A percentile compares a stretch with the other conserved stretches of the same genome.
These are phyloP conservation scores for Liopterus haemorrhoidalis DNA, from an alignment of 2,888 invertebrate species.

Conservation along the genomic window DNA sequence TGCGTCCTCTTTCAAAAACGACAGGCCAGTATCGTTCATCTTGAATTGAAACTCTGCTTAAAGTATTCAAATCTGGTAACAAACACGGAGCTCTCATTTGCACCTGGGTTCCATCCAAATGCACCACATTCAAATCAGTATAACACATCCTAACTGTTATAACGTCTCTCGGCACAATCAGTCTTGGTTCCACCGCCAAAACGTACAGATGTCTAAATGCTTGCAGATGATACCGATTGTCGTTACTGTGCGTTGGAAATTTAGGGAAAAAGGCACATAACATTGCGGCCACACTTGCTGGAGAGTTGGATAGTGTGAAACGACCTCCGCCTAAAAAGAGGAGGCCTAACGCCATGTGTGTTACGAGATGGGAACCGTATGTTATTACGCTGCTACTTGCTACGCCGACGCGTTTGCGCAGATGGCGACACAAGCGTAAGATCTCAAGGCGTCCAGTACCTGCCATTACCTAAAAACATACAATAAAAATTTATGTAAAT, in stretches of 20 bases:
- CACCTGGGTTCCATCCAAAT: slow-evolving; percentile 41
- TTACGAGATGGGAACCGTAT: slow-evolving; percentile 89
- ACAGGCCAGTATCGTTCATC: slow-evolving; percentile 90
- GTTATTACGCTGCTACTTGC: slow-evolving; percentile 65
- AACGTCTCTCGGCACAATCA: slow-evolving; percentile 82
- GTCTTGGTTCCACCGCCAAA: slow-evolving; percentile 82
- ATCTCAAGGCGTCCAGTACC: slow-evolving; percentile 86
- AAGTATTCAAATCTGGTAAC: slow-evolving; percentile 69
- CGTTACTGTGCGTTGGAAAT: slow-evolving; percentile 92
- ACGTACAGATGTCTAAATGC: slow-evolving; percentile 95
- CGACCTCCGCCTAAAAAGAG: slow-evolving; percentile 91
- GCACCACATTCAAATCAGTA: slow-evolving; percentile 64
- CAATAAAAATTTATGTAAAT: slow-evolving; percentile 16
- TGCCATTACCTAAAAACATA: slow-evolving; percentile 69
- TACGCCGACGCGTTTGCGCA: slow-evolving; percentile 74
- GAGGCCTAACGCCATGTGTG: slow-evolving; percentile 91
- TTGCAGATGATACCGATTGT: slow-evolving; percentile 97
- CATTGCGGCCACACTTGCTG: slow-evolving; percentile 81
- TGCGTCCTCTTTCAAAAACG: slow-evolving; percentile 70
- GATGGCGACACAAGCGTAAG: slow-evolving; percentile 75
- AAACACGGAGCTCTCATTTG: slow-evolving; percentile 74
- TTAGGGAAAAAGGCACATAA: slow-evolving; percentile 94
- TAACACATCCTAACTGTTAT: slow-evolving; percentile 75
- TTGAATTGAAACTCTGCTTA: slow-evolving; percentile 69
- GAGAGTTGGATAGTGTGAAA: slow-evolving; percentile 74